Base-by-base conservation (phyloP, 2,113 vertebrate genomes). In the Osmerus eperlanus region DNA sequence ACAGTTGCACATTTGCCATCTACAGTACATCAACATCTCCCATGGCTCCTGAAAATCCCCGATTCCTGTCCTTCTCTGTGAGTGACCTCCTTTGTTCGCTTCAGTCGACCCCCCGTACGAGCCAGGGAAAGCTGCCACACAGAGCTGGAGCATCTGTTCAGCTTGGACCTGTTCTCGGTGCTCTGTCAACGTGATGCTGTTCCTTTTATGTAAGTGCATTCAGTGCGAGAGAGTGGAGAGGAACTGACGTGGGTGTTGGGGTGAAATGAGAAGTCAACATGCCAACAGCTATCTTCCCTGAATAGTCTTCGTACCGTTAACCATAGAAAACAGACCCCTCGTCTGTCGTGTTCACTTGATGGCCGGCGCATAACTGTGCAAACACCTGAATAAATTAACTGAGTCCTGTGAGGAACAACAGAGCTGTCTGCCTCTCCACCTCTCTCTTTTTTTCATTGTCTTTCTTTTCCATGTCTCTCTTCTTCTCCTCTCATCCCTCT, bases 251-350 rank as follows among this genome's bases (percentile, higher is more conserved):
- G 89, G 88, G 90, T 73, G 90, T 88, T 68, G 68, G 84, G 86
- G 86, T 86, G 86, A 87, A 82, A 85, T 87, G 83, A 85, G 84
- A 89, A 89, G 89, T 89, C 84, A 88, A 79, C 78, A 85, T 55
- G 83, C 86, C 87, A 84, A 81, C 72, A 88, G 87, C 86, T 73
- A 81, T 87, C 71, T 85, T 80, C 53, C 67, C 72, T 69, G 71
- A 79, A 83, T 78, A 80, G 72, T 76, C 72, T 83, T 74, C 68
- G 71, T 70, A 29, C 75, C 69, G 79, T 63, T 21, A n/a, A 4
- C n/a, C 15, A 16, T 41, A 11, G 6, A 64, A 32, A 74, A 74
- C 56, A 54, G 16, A 21, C 51, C 55, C n/a, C 18, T 18, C 55
- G 8, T 19, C 55, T 18, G 55, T 56, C 15, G 11, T 56, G 55